phyloP scores from a whole-genome alignment of 2,113 vertebrate species.

The Ginglymostoma cirratum region DNA sequence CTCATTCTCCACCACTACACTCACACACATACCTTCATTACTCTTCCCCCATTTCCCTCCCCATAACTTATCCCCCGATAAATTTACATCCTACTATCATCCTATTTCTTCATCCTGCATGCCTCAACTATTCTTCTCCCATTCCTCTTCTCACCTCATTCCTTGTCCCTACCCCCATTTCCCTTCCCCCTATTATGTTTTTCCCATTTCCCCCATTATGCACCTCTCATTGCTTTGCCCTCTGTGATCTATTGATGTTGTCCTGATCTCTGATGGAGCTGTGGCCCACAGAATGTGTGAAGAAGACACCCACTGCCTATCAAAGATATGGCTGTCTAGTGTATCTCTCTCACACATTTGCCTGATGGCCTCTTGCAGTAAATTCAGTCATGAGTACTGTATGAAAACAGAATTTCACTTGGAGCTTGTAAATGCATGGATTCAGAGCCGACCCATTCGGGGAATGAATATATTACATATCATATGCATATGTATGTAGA shows the following conservation, averaged over 20 bases:
- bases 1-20: too few relatives aligned
- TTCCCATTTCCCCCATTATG: not conserved
- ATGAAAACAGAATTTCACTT: not conserved
- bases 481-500: too few relatives aligned
- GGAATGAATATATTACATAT: too few relatives aligned
- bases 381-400: not conserved
- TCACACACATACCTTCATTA: not conserved
- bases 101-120: not conserved
- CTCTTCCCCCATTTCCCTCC: not conserved
- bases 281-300: not conserved
- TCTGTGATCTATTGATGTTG: not conserved
- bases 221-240: not conserved
- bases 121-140: not conserved
- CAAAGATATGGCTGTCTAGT: not conserved
- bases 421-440: not conserved
- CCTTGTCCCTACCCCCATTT: not conserved
- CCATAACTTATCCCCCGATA: too few relatives aligned
- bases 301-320: not conserved
- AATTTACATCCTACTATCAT: not conserved
- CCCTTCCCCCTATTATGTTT: not conserved
- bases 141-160: too few relatives aligned
- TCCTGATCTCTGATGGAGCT: not conserved
- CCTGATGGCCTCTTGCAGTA: not conserved
- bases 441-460: not conserved
- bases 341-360: not conserved